Base-by-base conservation (phyloP, 2,888 invertebrate species). In the Pyrrhia umbra region DNA sequence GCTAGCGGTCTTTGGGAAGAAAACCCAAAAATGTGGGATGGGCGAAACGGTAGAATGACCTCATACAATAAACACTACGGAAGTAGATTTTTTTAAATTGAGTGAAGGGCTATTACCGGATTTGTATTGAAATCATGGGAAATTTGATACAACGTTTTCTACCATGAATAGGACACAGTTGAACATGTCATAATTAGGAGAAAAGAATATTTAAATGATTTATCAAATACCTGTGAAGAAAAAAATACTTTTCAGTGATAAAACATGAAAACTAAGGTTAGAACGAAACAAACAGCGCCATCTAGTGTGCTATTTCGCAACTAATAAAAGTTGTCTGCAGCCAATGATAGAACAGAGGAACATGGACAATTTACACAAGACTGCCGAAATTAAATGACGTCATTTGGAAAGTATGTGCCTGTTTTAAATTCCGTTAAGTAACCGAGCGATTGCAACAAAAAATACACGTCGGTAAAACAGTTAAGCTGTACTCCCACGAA, bases 351-450 rank as follows among this genome's bases (percentile, higher is more conserved):
- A 67, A 65, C 69, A 75, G 78, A 65, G 68, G 50, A 66, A 68
- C 79, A 77, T 79, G 76, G 77, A 68, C 68, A 75, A 79, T 77
- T 78, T 77, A 78, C 78, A 75, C 84, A 82, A 85, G 81, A 84
- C 80, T 82, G 72, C 89, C 91, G 84, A 93, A 92, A 88, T 89
- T 86, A 68, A 81, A 84, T 93, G 93, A 94, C 92, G 93, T 91
- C 89, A 92, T 88, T 88, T 88, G 86, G 90, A 92, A 94, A 92
- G 92, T 90, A 93, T 92, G 90, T 79, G 86, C 83, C 88, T 90
- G 88, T 86, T 91, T 89, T 82, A 86, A 87, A 92, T 90, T 90
- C 89, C 85, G 88, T 86, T 90, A 87, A 77, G 84, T 86, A 85
- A 87, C 81, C 72, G 52, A 66, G 68, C 65, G 58, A 58, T 68